Percentiles rank a stretch among this genome's conserved stretches.
These are phyloP conservation scores for Campoplex capitator DNA, from an alignment of 2,888 invertebrate species.

Conservation along the genomic window DNA sequence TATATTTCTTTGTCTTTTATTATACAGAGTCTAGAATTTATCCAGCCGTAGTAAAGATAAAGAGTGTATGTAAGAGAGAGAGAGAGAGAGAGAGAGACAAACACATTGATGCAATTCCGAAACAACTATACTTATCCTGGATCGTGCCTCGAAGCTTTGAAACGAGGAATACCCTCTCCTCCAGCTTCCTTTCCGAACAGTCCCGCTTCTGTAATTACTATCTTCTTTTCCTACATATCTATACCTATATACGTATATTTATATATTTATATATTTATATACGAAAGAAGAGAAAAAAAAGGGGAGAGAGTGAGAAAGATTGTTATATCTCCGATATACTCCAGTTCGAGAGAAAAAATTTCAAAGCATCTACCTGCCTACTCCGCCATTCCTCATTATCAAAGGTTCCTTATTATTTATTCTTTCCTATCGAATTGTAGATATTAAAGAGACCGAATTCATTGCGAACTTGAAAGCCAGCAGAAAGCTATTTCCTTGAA, in stretches of 20 bases:
- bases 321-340: slow-evolving; percentile 68
- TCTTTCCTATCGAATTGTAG: background rate
- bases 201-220: slow-evolving; percentile 84
- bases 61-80: slow-evolving; percentile 50
- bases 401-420: background rate
- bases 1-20: background rate
- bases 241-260: slow-evolving; percentile 15
- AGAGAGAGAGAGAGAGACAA: slow-evolving; percentile 66
- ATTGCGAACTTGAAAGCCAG: background rate
- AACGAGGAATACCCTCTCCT: slow-evolving; percentile 59
- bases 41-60: slow-evolving; percentile 31
- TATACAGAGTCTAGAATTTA: slow-evolving; percentile 42
- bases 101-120: slow-evolving; percentile 82
- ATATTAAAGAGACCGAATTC: background rate
- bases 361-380: background rate
- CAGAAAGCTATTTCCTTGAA: background rate
- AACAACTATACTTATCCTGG: slow-evolving; percentile 84
- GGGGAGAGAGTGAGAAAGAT: slow-evolving; percentile 6
- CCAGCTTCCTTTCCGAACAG: slow-evolving; percentile 64
- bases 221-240: slow-evolving; percentile 78
- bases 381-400: slow-evolving; percentile 2
- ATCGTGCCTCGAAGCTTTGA: slow-evolving; percentile 83
- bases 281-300: background rate
- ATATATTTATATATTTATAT: background rate
- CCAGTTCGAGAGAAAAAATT: slow-evolving; percentile 72